Evolutionary conservation across 2,113 vertebrate genomes (phyloP), one percentile per base, ranked within the genome.

Genomic region (Alethe castanea): DNA sequence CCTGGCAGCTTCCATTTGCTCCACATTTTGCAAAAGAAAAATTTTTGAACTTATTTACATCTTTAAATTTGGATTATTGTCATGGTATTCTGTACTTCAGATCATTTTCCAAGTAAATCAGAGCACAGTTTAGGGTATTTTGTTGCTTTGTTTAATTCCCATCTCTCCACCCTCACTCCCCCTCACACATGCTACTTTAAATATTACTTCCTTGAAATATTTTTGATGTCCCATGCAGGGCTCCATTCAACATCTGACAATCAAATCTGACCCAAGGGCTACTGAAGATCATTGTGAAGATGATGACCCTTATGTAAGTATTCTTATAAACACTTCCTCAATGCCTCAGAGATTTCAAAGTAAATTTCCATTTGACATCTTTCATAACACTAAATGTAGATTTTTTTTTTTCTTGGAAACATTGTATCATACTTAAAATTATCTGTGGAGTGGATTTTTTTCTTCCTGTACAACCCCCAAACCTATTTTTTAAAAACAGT

Each of bases 241-340:
- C 40, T 99, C 99, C 16, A 98, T 99, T 92, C 99, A 99, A 95
- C 98, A 99, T 93, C 98, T 99, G 95, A 97, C 97, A 61, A 64
- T 99, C 90, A 98, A 98, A 84, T 94, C 98, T 3, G 98, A 99
- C 95, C 98, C 98, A 93, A 97, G 96, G 56, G 97, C 97, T 74
- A 97, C 98, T 0, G 98, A 99, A 89, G 98, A 99, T 86, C 98
- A 98, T 72, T 99, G 99, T 82, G 99, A 99, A 94, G 98, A 99
- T 35, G 99, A 99, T 61, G 99, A 99, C 57, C 98, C 98, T 28
- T 99, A 99, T 70, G 99, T 99, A 93, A 99, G 99, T 97, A 84
- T 45, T 94, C 24, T 35, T 74, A 36, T 8, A 45, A 87, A 62
- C 3, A 29, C 8, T 35, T 72, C 14, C 36, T 74, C 35, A 83